A percentile compares a stretch with the other conserved stretches of the same genome.
Conservation (phyloP, 2,113 vertebrate genomes). For the Psettodes erumei region DNA sequence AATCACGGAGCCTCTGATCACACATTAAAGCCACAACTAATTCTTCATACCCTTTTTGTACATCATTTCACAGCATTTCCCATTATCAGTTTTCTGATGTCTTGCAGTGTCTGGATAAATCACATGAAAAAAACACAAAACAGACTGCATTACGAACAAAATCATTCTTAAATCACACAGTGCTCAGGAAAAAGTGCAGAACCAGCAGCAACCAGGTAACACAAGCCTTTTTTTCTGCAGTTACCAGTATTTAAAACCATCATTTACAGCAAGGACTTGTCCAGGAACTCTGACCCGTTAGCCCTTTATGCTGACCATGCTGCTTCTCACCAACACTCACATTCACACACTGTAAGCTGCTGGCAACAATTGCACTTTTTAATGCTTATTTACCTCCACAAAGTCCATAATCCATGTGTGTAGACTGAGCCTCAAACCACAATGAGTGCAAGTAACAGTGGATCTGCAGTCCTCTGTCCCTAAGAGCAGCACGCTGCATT, state of each 20-base stretch:
- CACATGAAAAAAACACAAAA: too few relatives aligned
- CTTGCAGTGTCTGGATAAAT: not conserved
- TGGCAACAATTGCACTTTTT: slow-evolving; percentile 21
- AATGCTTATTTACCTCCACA: slow-evolving; percentile 4
- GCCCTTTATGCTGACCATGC: slow-evolving; percentile 28
- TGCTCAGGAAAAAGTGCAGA: too few relatives aligned
- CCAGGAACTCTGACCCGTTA: slow-evolving; percentile 29
- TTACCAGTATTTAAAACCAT: not conserved
- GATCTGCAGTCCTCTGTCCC: not conserved
- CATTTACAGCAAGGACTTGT: slow-evolving; percentile 30
- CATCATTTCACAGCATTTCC: not conserved
- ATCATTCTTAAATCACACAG: too few relatives aligned
- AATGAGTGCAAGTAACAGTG: not conserved
- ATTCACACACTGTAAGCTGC: slow-evolving; percentile 14
- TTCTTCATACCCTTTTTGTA: not conserved
- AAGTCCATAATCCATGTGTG: not conserved
- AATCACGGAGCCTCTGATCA: too few relatives aligned
- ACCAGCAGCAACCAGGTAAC: not conserved
- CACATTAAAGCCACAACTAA: not conserved
- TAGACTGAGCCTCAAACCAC: not conserved
- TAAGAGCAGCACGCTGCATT: too few relatives aligned
- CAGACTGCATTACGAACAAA: too few relatives aligned
- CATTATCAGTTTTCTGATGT: not conserved
- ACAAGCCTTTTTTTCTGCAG: not conserved
- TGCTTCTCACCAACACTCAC: slow-evolving; percentile 33